Base-by-base conservation (phyloP, 2,888 invertebrate genomes). In the Ochropleura plecta region DNA sequence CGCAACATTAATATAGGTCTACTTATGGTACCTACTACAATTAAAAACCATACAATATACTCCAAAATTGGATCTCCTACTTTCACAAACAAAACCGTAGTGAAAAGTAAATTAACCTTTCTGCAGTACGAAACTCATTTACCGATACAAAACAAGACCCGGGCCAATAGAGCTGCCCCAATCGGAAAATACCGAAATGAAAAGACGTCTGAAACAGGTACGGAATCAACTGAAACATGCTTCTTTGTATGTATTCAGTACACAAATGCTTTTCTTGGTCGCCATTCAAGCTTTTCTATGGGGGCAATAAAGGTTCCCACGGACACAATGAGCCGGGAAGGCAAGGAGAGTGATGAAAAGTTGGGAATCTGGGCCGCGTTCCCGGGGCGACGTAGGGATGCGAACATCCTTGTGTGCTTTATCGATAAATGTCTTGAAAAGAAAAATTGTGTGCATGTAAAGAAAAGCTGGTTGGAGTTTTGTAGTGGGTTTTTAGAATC, bases 271-370 rank as follows among this genome's bases (percentile, higher is more conserved):
- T 96, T 96, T 96, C 96, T 95, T 96, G 93, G 93, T 90, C 88
- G 89, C 92, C 94, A 94, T 96, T 96, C 96, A 96, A 92, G 90
- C 94, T 91, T 96, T 96, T 96, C 95, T 95, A 96, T 95, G 92
- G 94, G 90, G 95, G 95, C 93, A 96, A 96, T 96, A 96, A 96
- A 96, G 96, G 96, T 95, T 96, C 94, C 93, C 95, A 94, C 95
- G 95, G 94, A 94, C 96, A 96, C 96, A 96, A 96, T 96, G 92
- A 88, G 92, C 90, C 89, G 91, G 92, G 93, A 93, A 94, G 94
- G 95, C 93, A 93, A 95, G 94, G 94, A 93, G 94, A 92, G 92
- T 93, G 95, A 95, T 96, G 96, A 95, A 96, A 96, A 96, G 94
- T 96, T 94, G 93, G 93, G 93, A 95, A 96, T 95, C 95, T 96